Evolutionary conservation across 1,140 invertebrate species (phyloP).

Genomic region (Calosoma granatense): DNA sequence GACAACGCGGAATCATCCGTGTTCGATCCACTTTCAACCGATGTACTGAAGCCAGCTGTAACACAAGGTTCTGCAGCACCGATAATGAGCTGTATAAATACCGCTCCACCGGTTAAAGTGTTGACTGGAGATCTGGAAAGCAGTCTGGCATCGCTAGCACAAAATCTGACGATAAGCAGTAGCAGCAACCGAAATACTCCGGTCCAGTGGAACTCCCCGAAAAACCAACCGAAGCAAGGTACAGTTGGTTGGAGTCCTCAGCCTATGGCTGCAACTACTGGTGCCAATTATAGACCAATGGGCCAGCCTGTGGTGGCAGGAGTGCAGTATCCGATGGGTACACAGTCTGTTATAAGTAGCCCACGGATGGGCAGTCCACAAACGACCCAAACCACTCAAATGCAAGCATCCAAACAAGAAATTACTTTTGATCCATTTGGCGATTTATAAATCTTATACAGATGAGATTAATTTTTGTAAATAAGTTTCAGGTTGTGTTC

Average conservation of each 20-base stretch:
- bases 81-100: conserved; percentile 21
- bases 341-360: conserved; percentile 24
- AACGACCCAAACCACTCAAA: conserved; percentile 11
- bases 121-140: conserved; percentile 87
- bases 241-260: conserved; percentile 65
- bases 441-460: conserved; percentile 23
- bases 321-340: conserved; percentile 14
- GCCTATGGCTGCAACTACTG: conserved; percentile 72
- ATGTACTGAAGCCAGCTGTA: conserved; percentile 47
- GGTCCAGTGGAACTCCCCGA: conserved; percentile 80
- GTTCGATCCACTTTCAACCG: conserved; percentile 58
- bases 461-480: not conserved
- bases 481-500: not conserved
- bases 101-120: conserved; percentile 48
- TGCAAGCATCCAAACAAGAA: conserved; percentile 21
- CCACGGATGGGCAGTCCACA: conserved; percentile 21
- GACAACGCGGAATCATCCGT: conserved; percentile 31
- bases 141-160: conserved; percentile 78
- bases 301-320: conserved; percentile 32
- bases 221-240: conserved; percentile 65
- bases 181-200: conserved; percentile 35
- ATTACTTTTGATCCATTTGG: conserved; percentile 34
- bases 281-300: conserved; percentile 71
- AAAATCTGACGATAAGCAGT: conserved; percentile 86
- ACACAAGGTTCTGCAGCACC: conserved; percentile 16